Evolutionary conservation across 2,888 invertebrate species (phyloP), one percentile per base, ranked within the genome.

Genomic region (Drosophila subquinaria): DNA sequence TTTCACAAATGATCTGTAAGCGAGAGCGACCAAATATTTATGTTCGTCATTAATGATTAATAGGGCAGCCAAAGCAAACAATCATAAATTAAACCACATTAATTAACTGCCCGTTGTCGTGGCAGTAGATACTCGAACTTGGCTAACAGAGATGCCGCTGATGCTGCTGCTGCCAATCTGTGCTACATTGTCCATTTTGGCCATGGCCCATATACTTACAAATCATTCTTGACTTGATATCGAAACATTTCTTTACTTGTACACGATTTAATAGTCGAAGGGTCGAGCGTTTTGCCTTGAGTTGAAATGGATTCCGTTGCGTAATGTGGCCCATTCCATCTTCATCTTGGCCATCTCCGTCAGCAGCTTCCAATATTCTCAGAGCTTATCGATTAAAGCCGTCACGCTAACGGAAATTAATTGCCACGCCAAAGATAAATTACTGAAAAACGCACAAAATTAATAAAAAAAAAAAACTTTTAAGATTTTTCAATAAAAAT

Each of bases 11-110:
- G 81, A 79, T 78, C 75, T 62, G 73, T 71, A 69, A 69, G 71
- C 66, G 73, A 69, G 68, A 66, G 73, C 73, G 52, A 69, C 73
- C 81, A 81, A 81, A 81, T 81, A 81, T 81, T 81, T 81, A 81
- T 81, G 79, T 81, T 81, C 79, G 76, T 73, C 81, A 79, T 81
- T 81, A 81, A 82, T 82, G 81, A 82, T 82, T 82, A 80, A 82
- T 82, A 64, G 77, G 68, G 63, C 43, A 69, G 73, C 48, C 56
- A 62, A 76, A 33, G 56, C 82, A 82, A 82, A 82, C 80, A 82
- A 66, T 79, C 80, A 82, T 82, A 82, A 82, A 82, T 82, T 82
- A 77, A 82, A 73, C 73, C 82, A 73, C 80, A 82, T 79, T 82
- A 82, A 82, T 82, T 82, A 82, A 82, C 81, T 81, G 73, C 45